Evolutionary conservation across 2,113 vertebrate genomes (phyloP), one percentile per base, ranked within the genome.

Genomic region (Numenius arquata): DNA sequence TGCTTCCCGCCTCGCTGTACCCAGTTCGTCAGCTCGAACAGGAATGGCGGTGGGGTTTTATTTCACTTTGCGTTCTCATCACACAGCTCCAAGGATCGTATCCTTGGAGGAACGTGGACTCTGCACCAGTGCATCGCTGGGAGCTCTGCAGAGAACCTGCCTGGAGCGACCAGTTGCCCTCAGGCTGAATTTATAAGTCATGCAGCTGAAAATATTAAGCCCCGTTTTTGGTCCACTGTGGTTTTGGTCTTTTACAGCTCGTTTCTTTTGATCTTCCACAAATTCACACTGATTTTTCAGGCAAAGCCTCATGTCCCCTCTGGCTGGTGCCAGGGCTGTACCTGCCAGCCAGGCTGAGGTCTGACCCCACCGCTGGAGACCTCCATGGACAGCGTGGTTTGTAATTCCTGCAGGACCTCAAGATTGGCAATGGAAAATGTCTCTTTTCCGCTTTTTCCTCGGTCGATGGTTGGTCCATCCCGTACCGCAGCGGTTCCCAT

Each of bases 31-130:
- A 26, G 23, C 75, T 65, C 48, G 36, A 23, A 30, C 36, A n/a
- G 40, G 15, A 79, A 34, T 4, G 56, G n/a, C 6, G 2, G 26
- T 30, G 53, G 29, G 53, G 6, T 15, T 4, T 38, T 63, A 70
- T 72, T 61, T 15, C 40, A 68, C 2, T 1, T 41, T 22, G 30
- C 3, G 1, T 1, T 70, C 34, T 40, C 55, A 43, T 15, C 53
- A 19, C 10, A 3, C 18, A 26, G 43, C 34, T 62, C 58, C 15
- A 8, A 43, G 66, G 47, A 50, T 21, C 0, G 0, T 4, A 5
- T 45, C 79, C 40, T 32, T 29, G 17, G 8, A n/a, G 82, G 48
- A 68, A 11, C 27, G 2, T 1, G 12, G 40, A 15, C 40, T 43
- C 17, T 26, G 32, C 27, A 11, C 8, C 50, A 40, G 40, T 2